Evolutionary conservation across 2,888 invertebrate species (phyloP).

Genomic region (Metacarcinus magister): DNA sequence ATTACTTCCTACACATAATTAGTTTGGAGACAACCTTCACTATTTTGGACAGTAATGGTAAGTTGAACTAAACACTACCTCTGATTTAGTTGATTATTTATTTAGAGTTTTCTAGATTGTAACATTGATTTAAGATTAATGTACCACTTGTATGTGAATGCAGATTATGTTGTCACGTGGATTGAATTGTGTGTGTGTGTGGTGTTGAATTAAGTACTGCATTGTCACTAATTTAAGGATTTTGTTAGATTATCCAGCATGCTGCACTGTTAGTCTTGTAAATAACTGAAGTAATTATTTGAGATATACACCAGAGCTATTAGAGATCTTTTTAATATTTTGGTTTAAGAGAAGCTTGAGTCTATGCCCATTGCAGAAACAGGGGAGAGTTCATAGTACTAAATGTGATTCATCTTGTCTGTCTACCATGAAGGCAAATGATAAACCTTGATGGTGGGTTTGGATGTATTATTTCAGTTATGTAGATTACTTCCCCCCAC

Average conservation of each 20-base stretch:
- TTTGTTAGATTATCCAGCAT: constrained; percentile 37
- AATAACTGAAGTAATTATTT: neutral
- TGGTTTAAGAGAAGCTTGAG: constrained; percentile 70
- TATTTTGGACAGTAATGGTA: constrained; percentile 33
- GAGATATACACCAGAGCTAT: constrained; percentile 9
- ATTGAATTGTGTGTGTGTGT: neutral
- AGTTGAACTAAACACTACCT: constrained; percentile 33
- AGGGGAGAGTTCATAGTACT: constrained; percentile 31
- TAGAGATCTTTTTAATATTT: neutral
- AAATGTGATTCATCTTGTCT: constrained; percentile 32
- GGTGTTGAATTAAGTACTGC: neutral
- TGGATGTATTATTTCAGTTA: constrained; percentile 33
- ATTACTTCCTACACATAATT: constrained; percentile 56
- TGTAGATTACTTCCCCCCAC: constrained; percentile 53
- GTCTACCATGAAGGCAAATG: constrained; percentile 26
- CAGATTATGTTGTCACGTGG: neutral
- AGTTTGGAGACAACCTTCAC: constrained; percentile 34
- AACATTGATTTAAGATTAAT: constrained; percentile 12
- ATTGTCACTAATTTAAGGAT: constrained; percentile 2
- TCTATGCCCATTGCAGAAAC: constrained; percentile 70
- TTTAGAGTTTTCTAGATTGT: neutral
- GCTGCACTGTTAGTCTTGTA: neutral
- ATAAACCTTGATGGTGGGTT: constrained; percentile 8
- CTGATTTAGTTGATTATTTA: neutral
- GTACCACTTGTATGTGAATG: constrained; percentile 1